Evolutionary conservation across 2,797 vertebrate genomes (phyloP), one percentile per base, ranked within the genome.

Genomic region (Myripristis murdjan): DNA sequence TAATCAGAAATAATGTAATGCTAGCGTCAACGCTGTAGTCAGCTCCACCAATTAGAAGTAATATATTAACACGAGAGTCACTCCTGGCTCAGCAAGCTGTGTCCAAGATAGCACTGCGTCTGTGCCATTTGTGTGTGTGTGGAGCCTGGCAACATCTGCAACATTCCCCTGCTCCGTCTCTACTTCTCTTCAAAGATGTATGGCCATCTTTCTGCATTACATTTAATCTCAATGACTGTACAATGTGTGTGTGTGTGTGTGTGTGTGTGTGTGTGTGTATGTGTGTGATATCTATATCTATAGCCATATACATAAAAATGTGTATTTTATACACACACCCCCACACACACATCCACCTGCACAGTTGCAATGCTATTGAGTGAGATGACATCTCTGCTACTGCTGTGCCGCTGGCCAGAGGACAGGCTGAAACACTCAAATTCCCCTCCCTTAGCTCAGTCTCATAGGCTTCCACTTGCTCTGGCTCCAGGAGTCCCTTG

Each of bases 351-450:
- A 70, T 11, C 76, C 70, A 77, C 74, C 75, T 83, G 73, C 77
- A 70, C 2, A 39, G n/a, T 14, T 16, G 6, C 55, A 39, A 60
- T 75, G 64, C 65, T 75, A 76, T 82, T 62, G 74, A 77, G 77
- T 48, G 69, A 72, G 86, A 82, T 85, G 87, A 88, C 78, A 87
- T 79, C 88, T 83, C 72, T 79, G 88, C 73, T 81, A 44, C 33
- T 12, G 82, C 84, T 60, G 53, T 70, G 74, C 63, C 80, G 58
- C 74, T 81, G 82, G 63, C 79, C 72, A 61, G 61, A 72, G 73
- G 81, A 87, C 85, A 84, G 88, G 82, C 78, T 70, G 61, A 87
- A 80, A 71, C 51, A 33, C 73, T 85, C 74, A 76, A 54, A 85
- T 78, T 87, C 70, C 51, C 4, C 10, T 64, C 65, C 67, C 65